phyloP scores from a whole-genome alignment of 2,888 invertebrate species.

The Phaedon cochleariae region DNA sequence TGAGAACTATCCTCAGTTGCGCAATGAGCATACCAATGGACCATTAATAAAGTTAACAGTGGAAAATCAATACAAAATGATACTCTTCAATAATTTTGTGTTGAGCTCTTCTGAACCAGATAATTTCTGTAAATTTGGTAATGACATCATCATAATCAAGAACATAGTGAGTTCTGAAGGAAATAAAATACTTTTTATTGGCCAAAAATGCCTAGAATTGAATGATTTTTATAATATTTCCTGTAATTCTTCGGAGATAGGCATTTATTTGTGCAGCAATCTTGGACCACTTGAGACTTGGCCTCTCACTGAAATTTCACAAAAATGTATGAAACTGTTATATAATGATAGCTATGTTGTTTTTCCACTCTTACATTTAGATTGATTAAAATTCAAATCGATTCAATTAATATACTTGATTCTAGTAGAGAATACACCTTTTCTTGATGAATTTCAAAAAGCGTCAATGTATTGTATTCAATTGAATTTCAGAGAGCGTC shows the following conservation, averaged over 20 bases:
- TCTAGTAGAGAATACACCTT: too few species aligned
- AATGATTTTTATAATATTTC: background rate
- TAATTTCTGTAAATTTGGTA: background rate
- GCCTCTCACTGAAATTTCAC: constrained; percentile 1
- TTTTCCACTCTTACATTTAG: constrained; percentile 3
- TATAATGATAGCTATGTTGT: constrained; percentile 4
- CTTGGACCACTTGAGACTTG: constrained; percentile 5
- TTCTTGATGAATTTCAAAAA: too few species aligned
- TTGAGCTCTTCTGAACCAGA: background rate
- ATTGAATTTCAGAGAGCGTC: too few species aligned
- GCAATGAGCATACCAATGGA: background rate
- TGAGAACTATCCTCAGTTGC: background rate
- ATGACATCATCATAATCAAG: background rate
- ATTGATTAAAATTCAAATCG: too few species aligned
- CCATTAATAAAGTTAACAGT: background rate
- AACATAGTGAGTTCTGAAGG: background rate
- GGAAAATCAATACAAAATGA: background rate
- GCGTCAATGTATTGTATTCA: too few species aligned
- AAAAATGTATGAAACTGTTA: constrained; percentile 4
- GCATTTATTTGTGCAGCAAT: background rate
- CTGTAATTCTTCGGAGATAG: background rate
- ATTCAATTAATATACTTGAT: too few species aligned
- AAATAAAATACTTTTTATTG: background rate
- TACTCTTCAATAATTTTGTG: background rate
- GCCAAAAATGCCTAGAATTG: background rate